These are phyloP conservation scores for Clinocottus analis DNA, from an alignment of 2,113 vertebrate genomes.

Conservation along the genomic window DNA sequence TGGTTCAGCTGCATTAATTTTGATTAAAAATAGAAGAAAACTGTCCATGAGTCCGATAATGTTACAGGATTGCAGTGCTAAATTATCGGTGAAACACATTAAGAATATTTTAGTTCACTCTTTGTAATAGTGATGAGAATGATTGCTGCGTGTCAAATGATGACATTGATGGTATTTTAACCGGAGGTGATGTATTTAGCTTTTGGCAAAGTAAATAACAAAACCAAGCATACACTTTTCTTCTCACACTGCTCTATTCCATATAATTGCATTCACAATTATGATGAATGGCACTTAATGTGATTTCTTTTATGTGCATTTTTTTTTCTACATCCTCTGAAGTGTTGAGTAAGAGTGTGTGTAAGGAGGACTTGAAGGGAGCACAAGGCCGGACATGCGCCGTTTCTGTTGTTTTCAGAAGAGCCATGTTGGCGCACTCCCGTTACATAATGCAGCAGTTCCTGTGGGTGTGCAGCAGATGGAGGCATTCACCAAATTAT, in stretches of 20 bases:
- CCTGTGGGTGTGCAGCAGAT: constrained; percentile 63
- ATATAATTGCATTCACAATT: background rate
- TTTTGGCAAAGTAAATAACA: background rate
- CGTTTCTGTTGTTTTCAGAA: background rate
- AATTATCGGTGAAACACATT: background rate
- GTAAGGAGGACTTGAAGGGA: background rate
- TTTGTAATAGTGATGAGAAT: background rate
- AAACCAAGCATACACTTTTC: background rate
- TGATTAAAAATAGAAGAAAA: background rate
- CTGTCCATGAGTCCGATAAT: background rate
- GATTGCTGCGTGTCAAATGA: too few species aligned
- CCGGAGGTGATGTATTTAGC: background rate
- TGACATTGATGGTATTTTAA: too few species aligned
- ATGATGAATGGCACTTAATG: background rate
- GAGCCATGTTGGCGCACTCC: background rate
- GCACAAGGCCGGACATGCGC: constrained; percentile 8
- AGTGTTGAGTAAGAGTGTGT: background rate
- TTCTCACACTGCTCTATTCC: background rate
- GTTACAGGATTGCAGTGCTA: background rate
- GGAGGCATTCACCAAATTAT: constrained; percentile 69
- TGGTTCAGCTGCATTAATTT: background rate
- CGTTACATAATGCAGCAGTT: constrained; percentile 60
- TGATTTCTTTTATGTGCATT: background rate
- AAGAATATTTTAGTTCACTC: background rate
- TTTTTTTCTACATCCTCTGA: background rate